Evolutionary conservation across 1,140 invertebrate genomes (phyloP), one percentile per base, ranked within the genome.

Genomic region (Neodiprion virginianus): DNA sequence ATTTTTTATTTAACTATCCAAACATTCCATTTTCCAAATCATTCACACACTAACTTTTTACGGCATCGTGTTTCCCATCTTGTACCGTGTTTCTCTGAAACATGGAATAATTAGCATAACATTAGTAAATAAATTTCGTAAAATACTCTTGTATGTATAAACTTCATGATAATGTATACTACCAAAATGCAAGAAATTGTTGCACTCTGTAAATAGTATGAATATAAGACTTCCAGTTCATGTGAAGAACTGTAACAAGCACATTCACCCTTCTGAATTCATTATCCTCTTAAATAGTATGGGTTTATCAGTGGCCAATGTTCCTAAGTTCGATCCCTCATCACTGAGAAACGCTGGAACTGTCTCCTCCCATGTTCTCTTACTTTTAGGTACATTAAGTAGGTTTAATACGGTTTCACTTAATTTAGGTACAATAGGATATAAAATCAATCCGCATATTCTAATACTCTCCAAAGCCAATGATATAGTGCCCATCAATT

Each of bases 401-500:
- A 93, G 94, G 84, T 94, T 90, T 71, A 95, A 87, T 72, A 98
- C 86, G 77, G 89, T 90, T 12, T 82, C 82, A 1, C 92, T 85
- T 74, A 97, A 82, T 69, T 89, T 89, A 11, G 98, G 98, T 71
- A 97, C 91, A 48, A 99, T 92, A 1, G 98, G 98, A 79, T 94
- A 92, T 23, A 98, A 86, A 23, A 96, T 90, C 74, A 98, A 92
- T 28, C 91, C 92, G 79, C 91, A 91, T 47, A 96, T 91, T 81
- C 96, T 91, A 23, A 96, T 85, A 1, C 93, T 93, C 89, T 99
- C 97, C 84, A 99, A 89, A 67, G 94, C 92, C 14, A 99, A 82
- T 81, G 95, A 93, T 72, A 99, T 89, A 17, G 98, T 90, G 21
- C 91, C 91, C 76, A 94, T 89, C 10, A 98, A 84, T 79, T 94